Evolutionary conservation across 2,888 invertebrate genomes (phyloP).

Genomic region (Platycheirus rosarum): DNA sequence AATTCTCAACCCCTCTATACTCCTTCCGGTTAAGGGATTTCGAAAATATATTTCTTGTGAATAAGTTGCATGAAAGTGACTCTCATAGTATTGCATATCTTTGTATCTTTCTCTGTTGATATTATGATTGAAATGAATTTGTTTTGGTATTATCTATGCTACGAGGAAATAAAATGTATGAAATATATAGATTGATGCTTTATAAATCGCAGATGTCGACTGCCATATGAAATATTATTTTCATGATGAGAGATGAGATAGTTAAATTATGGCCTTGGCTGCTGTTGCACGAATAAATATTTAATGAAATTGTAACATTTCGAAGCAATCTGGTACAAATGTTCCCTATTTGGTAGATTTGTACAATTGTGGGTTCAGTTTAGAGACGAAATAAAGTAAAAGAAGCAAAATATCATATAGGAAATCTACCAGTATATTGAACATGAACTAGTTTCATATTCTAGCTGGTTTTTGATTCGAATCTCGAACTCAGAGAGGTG

Average conservation of each 20-base stretch:
- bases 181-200: slow-evolving; percentile 22
- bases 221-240: slow-evolving; percentile 27
- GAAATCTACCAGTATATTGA: too few relatives aligned
- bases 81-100: slow-evolving; percentile 30
- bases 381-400: too few relatives aligned
- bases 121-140: not conserved
- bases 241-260: slow-evolving; percentile 1
- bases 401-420: too few relatives aligned
- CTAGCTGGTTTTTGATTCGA: too few relatives aligned
- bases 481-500: too few relatives aligned
- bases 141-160: not conserved
- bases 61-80: slow-evolving; percentile 21
- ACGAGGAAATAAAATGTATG: slow-evolving; percentile 19
- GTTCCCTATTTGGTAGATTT: not conserved
- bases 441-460: too few relatives aligned
- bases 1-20: slow-evolving; percentile 3
- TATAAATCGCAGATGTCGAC: slow-evolving; percentile 53
- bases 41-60: slow-evolving; percentile 7
- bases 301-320: slow-evolving; percentile 1
- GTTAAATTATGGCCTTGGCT: not conserved
- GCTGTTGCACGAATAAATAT: slow-evolving; percentile 11
- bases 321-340: not conserved
- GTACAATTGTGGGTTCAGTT: not conserved
- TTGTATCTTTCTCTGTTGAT: not conserved
- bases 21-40: slow-evolving; percentile 8